Evolutionary conservation across 2,113 vertebrate species (phyloP), one percentile per base, ranked within the genome.

Genomic region (Salvelinus namaycush): DNA sequence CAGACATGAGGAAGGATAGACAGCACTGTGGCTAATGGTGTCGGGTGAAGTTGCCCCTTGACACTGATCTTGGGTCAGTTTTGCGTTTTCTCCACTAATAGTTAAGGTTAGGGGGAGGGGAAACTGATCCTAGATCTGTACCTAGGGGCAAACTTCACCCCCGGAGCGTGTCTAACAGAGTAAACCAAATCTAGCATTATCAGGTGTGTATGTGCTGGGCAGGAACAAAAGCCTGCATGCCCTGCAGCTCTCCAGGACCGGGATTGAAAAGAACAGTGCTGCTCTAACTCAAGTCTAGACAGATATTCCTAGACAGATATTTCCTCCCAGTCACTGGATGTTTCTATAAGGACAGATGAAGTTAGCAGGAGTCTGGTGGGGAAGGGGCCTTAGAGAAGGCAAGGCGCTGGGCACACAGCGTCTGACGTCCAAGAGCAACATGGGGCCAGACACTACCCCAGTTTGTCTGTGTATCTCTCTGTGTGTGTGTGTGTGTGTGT

Each of bases 361-460:
- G 51, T 13, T n/a, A 54, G 69, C 31, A 7, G 39, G 65, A 69
- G 49, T 48, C 48, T 26, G 64, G 27, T 48, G 39, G 39, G 49
- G 22, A 49, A 68, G 16, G 29, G 22, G 51, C 49, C 66, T 59
- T 73, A 77, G 54, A 70, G 27, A 68, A 70, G 68, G 54, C 29
- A 62, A 59, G 64, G 59, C 74, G 9, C 22, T 26, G 44, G 72
- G 72, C 71, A 79, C 69, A 16, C 18, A n/a, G 60, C 9, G 27
- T 22, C 22, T 29, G 16, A 9, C 39, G 60, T 84, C 85, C 80
- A 79, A 83, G 65, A 87, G 18, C 70, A 87, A 84, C 83, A 84
- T 59, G 48, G 26, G 20, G 26, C 24, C 39, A 84, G 73, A 76
- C 77, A 79, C n/a, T 65, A 16, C 24, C 60, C 60, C 66, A 70